Evolutionary conservation across 1,140 invertebrate species (phyloP), one percentile per base, ranked within the genome.

Genomic region (Elymnias hypermnestra): DNA sequence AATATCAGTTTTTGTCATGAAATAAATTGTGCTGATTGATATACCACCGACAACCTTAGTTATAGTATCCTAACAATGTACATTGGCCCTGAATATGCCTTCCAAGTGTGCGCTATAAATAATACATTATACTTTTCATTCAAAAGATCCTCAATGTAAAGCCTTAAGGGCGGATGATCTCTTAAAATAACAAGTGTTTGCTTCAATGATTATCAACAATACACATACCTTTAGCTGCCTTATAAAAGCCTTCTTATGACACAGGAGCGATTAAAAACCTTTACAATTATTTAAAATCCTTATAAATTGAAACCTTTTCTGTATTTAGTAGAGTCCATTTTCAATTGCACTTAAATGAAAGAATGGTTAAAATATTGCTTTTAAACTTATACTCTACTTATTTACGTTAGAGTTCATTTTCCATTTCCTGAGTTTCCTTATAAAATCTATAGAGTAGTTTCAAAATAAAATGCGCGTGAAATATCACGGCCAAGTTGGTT

Each of bases 141-240:
- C 71, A 79, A 69, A 41, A 42, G 56, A 62, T 66, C 59, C 59
- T 73, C 68, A 76, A 73, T 75, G 69, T 55, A 66, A 74, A 72
- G 69, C 74, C 59, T 81, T 79, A 82, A 77, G 72, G 77, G 52
- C 81, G 77, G 82, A 85, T 85, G 82, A 85, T 85, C 82, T 83
- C 78, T 85, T 85, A 83, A 85, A 85, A 85, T 85, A 85, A 85
- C 82, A 83, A 85, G 82, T 83, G 78, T 85, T 83, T 85, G 82
- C 82, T 83, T 82, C 78, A 83, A 73, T 82, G 82, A 85, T 85
- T 85, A 85, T 72, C 75, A 62, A 85, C 82, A 85, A 85, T 85
- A 63, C 71, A 51, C 53, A 64, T 68, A 83, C 75, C 73, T 83
- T 83, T 83, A 73, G 75, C 76, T 72, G 82, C 75, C 73, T 68